Evolutionary conservation across 2,113 vertebrate genomes (phyloP).

Genomic region (Cyphotilapia sp.): DNA sequence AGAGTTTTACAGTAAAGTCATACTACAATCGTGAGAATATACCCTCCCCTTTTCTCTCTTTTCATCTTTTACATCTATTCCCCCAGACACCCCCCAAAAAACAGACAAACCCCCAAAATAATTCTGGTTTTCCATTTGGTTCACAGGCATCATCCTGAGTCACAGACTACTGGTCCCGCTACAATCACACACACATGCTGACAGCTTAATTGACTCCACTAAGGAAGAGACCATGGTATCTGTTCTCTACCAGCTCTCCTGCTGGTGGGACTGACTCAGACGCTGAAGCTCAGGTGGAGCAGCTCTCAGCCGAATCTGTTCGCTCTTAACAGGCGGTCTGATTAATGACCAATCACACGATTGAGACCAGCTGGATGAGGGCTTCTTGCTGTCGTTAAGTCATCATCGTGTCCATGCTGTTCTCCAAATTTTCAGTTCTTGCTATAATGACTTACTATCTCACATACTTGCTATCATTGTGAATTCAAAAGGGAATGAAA

Average conservation of each 20-base stretch:
- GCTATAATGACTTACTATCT: neutral
- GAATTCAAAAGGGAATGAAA: neutral
- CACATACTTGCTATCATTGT: neutral
- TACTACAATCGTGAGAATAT: conserved; percentile 10
- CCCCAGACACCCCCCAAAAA: neutral
- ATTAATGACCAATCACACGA: conserved; percentile 7
- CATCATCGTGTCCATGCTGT: neutral
- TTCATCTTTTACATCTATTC: neutral
- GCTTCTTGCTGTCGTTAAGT: neutral
- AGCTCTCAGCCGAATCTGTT: conserved; percentile 18
- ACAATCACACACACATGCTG: conserved; percentile 29
- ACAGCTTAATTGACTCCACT: conserved; percentile 37
- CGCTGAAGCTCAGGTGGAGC: conserved; percentile 35
- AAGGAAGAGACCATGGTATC: conserved; percentile 10
- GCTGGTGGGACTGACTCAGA: conserved; percentile 42
- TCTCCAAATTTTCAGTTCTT: neutral
- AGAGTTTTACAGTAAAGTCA: conserved; percentile 19
- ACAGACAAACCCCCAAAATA: conserved; percentile 10
- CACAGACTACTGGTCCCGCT: conserved; percentile 14
- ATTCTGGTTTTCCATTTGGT: conserved; percentile 49
- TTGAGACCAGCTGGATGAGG: conserved; percentile 10
- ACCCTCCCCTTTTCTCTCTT: neutral
- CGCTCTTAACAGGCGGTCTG: conserved; percentile 3
- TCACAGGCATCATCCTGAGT: conserved; percentile 49
- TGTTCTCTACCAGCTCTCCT: conserved; percentile 20